Conservation (phyloP, 2,797 vertebrate genomes). For the Euphonia xanthogaster region DNA sequence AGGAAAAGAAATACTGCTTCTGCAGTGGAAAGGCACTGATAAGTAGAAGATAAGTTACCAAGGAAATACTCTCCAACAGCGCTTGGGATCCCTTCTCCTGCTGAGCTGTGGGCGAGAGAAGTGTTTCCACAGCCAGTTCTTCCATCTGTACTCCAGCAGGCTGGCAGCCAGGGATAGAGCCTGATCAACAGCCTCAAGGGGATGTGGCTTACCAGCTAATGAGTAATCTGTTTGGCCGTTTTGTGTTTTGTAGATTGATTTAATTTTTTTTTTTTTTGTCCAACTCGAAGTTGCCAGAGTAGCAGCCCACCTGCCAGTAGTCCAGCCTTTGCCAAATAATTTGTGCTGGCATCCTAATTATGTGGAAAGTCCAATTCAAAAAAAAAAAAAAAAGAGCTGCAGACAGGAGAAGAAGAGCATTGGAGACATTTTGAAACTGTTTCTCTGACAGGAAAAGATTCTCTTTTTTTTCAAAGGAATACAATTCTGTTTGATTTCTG, state of each 20-base stretch:
- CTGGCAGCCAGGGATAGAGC: conserved; percentile 64
- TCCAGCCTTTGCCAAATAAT: conserved; percentile 60
- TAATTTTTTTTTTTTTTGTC: background rate
- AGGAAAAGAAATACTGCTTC: conserved; percentile 8
- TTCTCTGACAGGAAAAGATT: background rate
- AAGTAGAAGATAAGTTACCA: conserved; percentile 51
- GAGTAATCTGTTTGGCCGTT: conserved; percentile 70
- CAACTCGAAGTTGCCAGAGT: conserved; percentile 51
- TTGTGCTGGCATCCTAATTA: conserved; percentile 36
- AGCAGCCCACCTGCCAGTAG: conserved; percentile 69
- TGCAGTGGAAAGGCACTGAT: conserved; percentile 8
- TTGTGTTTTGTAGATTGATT: conserved; percentile 68
- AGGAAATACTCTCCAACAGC: conserved; percentile 46
- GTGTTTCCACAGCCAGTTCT: conserved; percentile 49
- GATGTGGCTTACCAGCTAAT: conserved; percentile 67
- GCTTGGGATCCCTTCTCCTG: conserved; percentile 42
- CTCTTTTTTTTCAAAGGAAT: background rate
- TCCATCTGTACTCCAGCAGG: conserved; percentile 72
- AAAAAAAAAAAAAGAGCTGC: background rate
- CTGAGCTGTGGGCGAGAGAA: conserved; percentile 56
- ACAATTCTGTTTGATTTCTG: background rate
- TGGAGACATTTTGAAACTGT: conserved; percentile 15
- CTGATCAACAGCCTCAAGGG: conserved; percentile 60
- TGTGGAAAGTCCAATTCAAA: background rate
- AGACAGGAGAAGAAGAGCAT: background rate